Percentiles rank a stretch among this genome's conserved stretches.
phyloP scores from a whole-genome alignment of 1,140 invertebrate species.

The Camponotus floridanus region DNA sequence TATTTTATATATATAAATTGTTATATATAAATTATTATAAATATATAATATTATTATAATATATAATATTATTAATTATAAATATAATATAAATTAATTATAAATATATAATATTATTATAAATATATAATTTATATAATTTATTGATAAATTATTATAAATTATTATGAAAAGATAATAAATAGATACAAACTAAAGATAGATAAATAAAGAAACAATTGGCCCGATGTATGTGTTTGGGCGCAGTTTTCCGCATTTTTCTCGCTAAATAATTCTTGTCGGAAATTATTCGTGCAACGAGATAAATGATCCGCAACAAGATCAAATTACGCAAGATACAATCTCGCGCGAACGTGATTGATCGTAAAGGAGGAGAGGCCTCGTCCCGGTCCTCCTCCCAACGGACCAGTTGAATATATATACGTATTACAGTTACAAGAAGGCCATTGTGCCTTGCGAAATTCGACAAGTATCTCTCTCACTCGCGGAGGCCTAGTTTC shows the following conservation, averaged over 20 bases:
- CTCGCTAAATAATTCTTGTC: background rate
- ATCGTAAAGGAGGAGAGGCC: background rate
- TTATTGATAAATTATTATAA: too few species aligned
- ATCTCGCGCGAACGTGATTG: background rate
- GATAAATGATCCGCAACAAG: slow-evolving; percentile 40
- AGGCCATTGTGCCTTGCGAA: slow-evolving; percentile 51
- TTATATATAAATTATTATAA: too few species aligned
- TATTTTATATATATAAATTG: too few species aligned
- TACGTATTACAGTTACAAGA: slow-evolving; percentile 17
- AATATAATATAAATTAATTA: too few species aligned
- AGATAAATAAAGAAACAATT: too few species aligned
- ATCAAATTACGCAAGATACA: slow-evolving; percentile 26
- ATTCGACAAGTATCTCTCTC: slow-evolving; percentile 9
- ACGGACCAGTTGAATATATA: background rate
- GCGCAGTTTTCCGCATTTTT: background rate
- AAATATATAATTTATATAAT: too few species aligned
- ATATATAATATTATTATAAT: too few species aligned
- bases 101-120: too few species aligned
- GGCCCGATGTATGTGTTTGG: too few species aligned
- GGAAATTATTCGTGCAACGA: slow-evolving; percentile 38
- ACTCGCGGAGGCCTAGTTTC: slow-evolving; percentile 24
- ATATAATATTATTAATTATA: too few species aligned
- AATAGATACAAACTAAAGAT: too few species aligned
- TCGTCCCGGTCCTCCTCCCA: background rate
- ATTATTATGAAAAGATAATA: too few species aligned